These are phyloP conservation scores for Parazoanthus swiftii DNA, from an alignment of 92 coral and sea anemone species.

Conservation along the genomic window DNA sequence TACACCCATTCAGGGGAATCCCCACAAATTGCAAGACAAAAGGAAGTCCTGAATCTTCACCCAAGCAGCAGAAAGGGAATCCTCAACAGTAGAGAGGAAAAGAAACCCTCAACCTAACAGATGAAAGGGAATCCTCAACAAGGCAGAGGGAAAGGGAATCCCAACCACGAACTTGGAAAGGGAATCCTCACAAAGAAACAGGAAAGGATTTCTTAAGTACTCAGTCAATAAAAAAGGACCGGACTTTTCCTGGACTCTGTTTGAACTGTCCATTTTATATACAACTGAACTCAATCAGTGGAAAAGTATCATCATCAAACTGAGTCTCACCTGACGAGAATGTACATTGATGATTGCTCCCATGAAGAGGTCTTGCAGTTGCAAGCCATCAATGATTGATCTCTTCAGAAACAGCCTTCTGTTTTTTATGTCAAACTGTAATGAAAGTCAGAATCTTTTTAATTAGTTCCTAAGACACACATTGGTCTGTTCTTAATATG, in stretches of 20 bases:
- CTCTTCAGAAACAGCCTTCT: conserved; percentile 81
- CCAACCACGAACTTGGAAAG: not conserved
- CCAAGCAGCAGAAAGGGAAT: not conserved
- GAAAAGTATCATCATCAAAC: not conserved
- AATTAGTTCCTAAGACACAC: not conserved
- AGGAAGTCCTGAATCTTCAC: not conserved
- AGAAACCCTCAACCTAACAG: no score
- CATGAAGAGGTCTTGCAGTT: conserved; percentile 70
- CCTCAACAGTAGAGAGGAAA: not conserved
- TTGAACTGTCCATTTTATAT: not conserved
- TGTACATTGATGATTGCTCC: conserved; percentile 90
- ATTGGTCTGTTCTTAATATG: no score
- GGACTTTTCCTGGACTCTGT: no score
- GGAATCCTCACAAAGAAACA: not conserved
- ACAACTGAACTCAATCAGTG: not conserved
- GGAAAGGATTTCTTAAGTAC: not conserved
- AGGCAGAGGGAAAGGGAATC: not conserved
- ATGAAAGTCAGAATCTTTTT: not conserved
- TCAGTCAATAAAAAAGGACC: no score
- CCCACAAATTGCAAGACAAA: not conserved
- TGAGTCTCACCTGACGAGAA: conserved; percentile 79
- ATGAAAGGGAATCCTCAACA: not conserved
- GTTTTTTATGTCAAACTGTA: conserved; percentile 82
- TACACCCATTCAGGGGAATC: not conserved
- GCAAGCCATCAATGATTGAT: conserved; percentile 69